Conservation (phyloP, 2,888 invertebrate species). For the Phlogophora meticulosa region DNA sequence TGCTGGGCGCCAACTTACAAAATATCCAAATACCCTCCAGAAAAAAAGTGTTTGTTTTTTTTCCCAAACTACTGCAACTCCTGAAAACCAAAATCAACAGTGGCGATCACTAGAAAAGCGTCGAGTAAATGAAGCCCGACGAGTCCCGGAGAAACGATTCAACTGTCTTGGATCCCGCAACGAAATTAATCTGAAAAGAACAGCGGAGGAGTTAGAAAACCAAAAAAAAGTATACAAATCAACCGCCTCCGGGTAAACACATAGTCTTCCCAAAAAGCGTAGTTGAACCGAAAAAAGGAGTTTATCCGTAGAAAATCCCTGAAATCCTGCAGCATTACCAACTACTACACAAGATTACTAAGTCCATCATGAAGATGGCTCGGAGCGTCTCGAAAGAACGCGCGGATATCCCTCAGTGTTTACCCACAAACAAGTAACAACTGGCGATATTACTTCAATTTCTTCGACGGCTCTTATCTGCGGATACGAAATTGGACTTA, state of each 20-base stretch:
- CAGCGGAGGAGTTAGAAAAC: too few relatives aligned
- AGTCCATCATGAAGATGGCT: slow-evolving; percentile 77
- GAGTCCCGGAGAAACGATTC: too few relatives aligned
- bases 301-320: slow-evolving; percentile 65
- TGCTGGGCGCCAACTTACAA: slow-evolving; percentile 40
- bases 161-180: too few relatives aligned
- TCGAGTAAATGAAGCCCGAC: too few relatives aligned
- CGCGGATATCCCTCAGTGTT: slow-evolving; percentile 72
- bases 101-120: too few relatives aligned
- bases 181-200: too few relatives aligned
- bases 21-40: slow-evolving; percentile 34
- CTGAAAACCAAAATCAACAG: too few relatives aligned
- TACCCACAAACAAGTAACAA: slow-evolving; percentile 79
- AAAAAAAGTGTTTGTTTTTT: too few relatives aligned
- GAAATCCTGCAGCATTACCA: slow-evolving; percentile 67
- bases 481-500: slow-evolving; percentile 69
- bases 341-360: slow-evolving; percentile 74
- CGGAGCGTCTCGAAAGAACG: slow-evolving; percentile 64
- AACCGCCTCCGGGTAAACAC: slow-evolving; percentile 20
- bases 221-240: slow-evolving; percentile 22
- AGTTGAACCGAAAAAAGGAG: slow-evolving; percentile 63
- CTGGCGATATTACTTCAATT: slow-evolving; percentile 83
- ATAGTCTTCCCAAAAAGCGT: slow-evolving; percentile 54
- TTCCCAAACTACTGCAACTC: too few relatives aligned
- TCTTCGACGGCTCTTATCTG: slow-evolving; percentile 81